These are phyloP conservation scores for Sphaerolaimus hirsutus DNA, from an alignment of 2,888 invertebrate genomes.

Conservation along the genomic window DNA sequence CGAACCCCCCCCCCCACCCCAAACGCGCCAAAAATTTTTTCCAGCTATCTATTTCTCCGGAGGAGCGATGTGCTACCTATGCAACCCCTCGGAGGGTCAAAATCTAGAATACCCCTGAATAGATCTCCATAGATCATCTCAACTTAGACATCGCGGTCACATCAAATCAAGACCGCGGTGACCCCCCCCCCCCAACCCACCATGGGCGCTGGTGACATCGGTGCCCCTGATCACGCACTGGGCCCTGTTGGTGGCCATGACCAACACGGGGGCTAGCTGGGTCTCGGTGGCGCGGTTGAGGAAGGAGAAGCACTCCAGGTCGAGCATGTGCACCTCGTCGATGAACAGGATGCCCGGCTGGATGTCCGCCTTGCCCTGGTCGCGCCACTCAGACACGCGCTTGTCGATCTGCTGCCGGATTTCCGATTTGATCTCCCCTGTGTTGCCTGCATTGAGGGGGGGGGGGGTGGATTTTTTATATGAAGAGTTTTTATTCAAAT, in stretches of 20 bases:
- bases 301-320: conserved; percentile 95
- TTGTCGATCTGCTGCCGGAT: conserved; percentile 90
- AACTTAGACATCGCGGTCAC: too few relatives aligned
- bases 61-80: too few relatives aligned
- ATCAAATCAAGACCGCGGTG: too few relatives aligned
- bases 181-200: too few relatives aligned
- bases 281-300: conserved; percentile 84
- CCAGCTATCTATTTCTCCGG: too few relatives aligned
- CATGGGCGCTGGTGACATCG: conserved; percentile 70
- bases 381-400: conserved; percentile 91
- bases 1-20: too few relatives aligned
- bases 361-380: conserved; percentile 95
- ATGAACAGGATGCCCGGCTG: conserved; percentile 53
- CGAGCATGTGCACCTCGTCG: conserved; percentile 66
- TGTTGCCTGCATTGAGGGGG: conserved; percentile 58
- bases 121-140: too few relatives aligned
- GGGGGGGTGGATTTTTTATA: too few relatives aligned
- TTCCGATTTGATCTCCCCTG: conserved; percentile 90
- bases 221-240: conserved; percentile 57
- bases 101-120: too few relatives aligned
- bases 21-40: too few relatives aligned
- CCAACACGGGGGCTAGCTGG: conserved; percentile 55
- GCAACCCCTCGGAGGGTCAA: too few relatives aligned
- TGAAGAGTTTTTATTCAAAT: too few relatives aligned
- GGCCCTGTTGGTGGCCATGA: conserved; percentile 91